phyloP scores from a whole-genome alignment of 2,888 invertebrate genomes.

The Apodemia zela region DNA sequence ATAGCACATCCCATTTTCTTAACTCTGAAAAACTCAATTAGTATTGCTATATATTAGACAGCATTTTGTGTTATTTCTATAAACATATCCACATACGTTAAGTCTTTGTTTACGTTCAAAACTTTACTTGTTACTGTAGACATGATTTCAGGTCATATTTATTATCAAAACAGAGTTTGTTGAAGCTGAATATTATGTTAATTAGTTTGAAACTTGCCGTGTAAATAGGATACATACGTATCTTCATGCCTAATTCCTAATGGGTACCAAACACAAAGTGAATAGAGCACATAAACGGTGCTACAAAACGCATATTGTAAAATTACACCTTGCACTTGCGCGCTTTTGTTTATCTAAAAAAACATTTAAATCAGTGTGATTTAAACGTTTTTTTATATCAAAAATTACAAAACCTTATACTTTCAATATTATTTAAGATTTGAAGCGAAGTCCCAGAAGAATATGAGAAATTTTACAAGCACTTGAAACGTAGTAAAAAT shows the following conservation, averaged over 20 bases:
- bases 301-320: too few species aligned
- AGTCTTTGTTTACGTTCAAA: not conserved
- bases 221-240: not conserved
- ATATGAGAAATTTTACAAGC: too few species aligned
- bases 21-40: not conserved
- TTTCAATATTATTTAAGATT: too few species aligned
- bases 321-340: too few species aligned
- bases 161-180: constrained; percentile 11
- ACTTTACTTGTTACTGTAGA: constrained; percentile 3
- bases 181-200: constrained; percentile 11
- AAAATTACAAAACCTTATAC: too few species aligned
- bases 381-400: too few species aligned
- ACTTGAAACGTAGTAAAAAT: too few species aligned
- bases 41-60: not conserved
- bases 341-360: too few species aligned
- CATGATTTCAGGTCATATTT: constrained; percentile 6
- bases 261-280: too few species aligned
- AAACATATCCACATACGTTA: not conserved
- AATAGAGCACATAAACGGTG: too few species aligned
- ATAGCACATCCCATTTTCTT: not conserved
- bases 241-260: not conserved
- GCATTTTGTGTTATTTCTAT: not conserved
- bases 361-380: too few species aligned
- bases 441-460: too few species aligned
- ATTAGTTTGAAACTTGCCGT: not conserved